phyloP scores from a whole-genome alignment of 2,888 invertebrate species.

The Yponomeuta sedellus region DNA sequence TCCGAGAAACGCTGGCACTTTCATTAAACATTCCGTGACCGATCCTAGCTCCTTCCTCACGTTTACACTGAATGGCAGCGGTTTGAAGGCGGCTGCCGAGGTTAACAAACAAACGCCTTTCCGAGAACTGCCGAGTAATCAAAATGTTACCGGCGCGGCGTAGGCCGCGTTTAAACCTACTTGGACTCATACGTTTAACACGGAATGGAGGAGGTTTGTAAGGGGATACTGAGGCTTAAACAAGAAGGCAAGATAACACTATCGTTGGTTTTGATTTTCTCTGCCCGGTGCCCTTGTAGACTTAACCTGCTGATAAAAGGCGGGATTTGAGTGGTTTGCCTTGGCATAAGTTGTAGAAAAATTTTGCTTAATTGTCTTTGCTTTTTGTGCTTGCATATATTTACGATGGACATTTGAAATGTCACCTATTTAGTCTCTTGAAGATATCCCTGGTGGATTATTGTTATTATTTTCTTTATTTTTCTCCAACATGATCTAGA shows the following conservation, averaged over 20 bases:
- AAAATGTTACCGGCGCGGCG: not conserved
- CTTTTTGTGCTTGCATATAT: no score
- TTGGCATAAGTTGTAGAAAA: no score
- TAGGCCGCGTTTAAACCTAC: not conserved
- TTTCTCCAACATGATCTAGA: no score
- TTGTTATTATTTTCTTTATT: no score
- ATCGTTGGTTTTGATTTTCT: not conserved
- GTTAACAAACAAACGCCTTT: not conserved
- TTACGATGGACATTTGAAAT: no score
- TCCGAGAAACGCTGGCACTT: conserved; percentile 41
- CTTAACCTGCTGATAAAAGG: not conserved
- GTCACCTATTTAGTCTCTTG: no score
- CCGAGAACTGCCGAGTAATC: not conserved
- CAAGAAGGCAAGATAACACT: not conserved
- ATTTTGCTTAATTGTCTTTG: no score
- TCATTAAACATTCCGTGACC: not conserved
- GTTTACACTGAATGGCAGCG: not conserved
- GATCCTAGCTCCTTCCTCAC: not conserved
- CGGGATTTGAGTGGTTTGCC: not conserved
- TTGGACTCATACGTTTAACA: not conserved
- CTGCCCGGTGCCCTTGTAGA: not conserved
- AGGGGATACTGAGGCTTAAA: not conserved
- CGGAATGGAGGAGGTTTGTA: not conserved
- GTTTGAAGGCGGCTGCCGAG: not conserved
- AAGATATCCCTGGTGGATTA: no score